phyloP scores from a whole-genome alignment of 1,140 invertebrate species.

The Neodiprion fabricii region DNA sequence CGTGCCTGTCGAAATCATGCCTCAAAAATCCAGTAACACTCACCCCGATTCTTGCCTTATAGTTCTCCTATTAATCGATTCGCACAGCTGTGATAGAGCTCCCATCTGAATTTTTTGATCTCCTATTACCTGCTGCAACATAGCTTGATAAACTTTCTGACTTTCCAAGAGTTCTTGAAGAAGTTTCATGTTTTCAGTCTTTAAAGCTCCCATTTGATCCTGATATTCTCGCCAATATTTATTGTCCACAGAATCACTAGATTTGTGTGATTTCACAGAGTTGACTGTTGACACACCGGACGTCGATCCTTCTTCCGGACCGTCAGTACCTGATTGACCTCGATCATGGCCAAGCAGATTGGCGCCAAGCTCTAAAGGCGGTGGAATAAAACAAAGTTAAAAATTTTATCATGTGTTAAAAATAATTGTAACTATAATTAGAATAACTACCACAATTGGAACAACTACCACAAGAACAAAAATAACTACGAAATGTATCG shows the following conservation, averaged over 20 bases:
- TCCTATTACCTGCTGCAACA: conserved; percentile 75
- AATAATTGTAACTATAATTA: conserved; percentile 54
- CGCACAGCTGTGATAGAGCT: conserved; percentile 56
- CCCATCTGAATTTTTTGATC: conserved; percentile 70
- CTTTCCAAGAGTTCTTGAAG: conserved; percentile 71
- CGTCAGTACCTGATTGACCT: conserved; percentile 57
- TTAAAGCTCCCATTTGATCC: conserved; percentile 61
- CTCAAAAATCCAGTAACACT: conserved; percentile 23
- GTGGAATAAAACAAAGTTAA: conserved; percentile 12
- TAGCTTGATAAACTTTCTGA: conserved; percentile 73
- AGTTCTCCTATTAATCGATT: conserved; percentile 50
- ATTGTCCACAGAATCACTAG: conserved; percentile 54
- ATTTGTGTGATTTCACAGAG: conserved; percentile 69
- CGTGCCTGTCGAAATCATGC: conserved; percentile 17
- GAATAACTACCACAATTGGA: conserved; percentile 42
- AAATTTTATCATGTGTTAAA: conserved; percentile 40
- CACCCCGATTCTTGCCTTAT: conserved; percentile 45
- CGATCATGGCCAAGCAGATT: conserved; percentile 77
- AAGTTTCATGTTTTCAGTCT: conserved; percentile 64
- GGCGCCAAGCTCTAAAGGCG: conserved; percentile 74
- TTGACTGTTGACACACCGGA: conserved; percentile 74
- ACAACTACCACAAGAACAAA: conserved; percentile 38
- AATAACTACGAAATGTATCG: conserved; percentile 37
- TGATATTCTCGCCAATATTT: conserved; percentile 62
- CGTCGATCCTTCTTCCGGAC: conserved; percentile 67